These are phyloP conservation scores for Cinclus cinclus DNA, from an alignment of 2,113 vertebrate genomes.

Conservation along the genomic window DNA sequence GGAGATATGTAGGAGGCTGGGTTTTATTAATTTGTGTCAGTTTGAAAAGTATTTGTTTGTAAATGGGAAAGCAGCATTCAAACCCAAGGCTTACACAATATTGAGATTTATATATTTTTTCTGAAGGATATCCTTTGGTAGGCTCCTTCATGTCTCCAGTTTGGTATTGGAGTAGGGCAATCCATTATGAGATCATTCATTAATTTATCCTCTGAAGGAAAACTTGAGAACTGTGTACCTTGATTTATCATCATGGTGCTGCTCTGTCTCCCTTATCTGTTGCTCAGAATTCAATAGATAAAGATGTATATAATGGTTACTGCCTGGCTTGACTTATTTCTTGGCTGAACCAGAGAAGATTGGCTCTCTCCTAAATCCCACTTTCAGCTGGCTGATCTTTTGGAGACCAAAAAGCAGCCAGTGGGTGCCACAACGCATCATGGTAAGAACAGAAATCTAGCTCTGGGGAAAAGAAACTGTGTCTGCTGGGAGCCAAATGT, in stretches of 20 bases:
- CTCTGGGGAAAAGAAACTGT: neutral
- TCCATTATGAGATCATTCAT: neutral
- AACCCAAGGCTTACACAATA: neutral
- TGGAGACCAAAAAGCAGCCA: neutral
- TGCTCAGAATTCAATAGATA: neutral
- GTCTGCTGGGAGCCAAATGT: neutral
- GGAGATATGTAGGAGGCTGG: neutral
- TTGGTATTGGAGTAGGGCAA: neutral
- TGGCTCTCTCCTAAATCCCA: neutral
- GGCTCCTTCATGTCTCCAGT: neutral
- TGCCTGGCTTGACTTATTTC: neutral
- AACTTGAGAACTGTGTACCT: neutral
- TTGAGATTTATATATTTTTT: neutral
- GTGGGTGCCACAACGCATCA: accelerated
- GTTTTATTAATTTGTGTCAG: neutral
- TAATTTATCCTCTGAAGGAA: neutral
- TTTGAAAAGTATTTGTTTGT: neutral
- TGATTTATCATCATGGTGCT: neutral
- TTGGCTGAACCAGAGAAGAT: neutral
- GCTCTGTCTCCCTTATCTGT: neutral
- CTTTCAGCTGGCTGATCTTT: neutral
- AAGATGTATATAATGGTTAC: neutral
- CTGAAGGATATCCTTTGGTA: neutral
- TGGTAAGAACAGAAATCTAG: neutral
- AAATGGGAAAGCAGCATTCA: neutral